Conservation (phyloP, 2,888 invertebrate genomes). For the Diabrotica balteata region DNA sequence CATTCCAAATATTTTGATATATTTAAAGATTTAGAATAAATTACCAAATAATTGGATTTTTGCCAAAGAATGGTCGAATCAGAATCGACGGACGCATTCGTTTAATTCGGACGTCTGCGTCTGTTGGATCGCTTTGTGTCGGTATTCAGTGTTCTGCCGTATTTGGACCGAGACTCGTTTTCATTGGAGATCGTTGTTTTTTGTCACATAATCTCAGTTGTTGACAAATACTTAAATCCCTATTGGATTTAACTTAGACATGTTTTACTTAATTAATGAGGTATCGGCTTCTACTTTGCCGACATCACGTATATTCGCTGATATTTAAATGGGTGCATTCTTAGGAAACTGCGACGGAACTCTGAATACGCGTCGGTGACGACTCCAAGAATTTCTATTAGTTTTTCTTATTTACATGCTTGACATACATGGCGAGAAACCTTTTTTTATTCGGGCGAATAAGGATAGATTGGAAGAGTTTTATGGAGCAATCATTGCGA, state of each 20-base stretch:
- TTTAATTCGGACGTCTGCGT: background rate
- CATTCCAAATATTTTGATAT: no score
- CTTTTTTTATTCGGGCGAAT: constrained; percentile 9
- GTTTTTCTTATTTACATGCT: constrained; percentile 26
- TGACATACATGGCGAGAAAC: constrained; percentile 22
- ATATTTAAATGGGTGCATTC: constrained; percentile 51
- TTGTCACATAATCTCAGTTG: constrained; percentile 58
- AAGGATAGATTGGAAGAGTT: constrained; percentile 12
- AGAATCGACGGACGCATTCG: no score
- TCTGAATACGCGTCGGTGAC: constrained; percentile 42
- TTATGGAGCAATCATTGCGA: constrained; percentile 18
- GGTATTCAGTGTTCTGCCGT: constrained; percentile 55
- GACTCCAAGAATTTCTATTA: constrained; percentile 41
- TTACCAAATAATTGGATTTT: no score
- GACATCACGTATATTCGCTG: constrained; percentile 51
- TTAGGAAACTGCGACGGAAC: constrained; percentile 34
- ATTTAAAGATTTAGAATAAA: no score
- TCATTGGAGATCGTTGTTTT: constrained; percentile 54
- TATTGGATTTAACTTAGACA: constrained; percentile 55
- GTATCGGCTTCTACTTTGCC: constrained; percentile 51
- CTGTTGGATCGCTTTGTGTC: constrained; percentile 40
- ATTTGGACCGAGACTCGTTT: constrained; percentile 52
- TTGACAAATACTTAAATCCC: constrained; percentile 58
- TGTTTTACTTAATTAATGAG: constrained; percentile 58
- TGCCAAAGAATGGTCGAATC: no score